Conservation (phyloP, 1,140 invertebrate genomes). For the Wiebesia pumilae region DNA sequence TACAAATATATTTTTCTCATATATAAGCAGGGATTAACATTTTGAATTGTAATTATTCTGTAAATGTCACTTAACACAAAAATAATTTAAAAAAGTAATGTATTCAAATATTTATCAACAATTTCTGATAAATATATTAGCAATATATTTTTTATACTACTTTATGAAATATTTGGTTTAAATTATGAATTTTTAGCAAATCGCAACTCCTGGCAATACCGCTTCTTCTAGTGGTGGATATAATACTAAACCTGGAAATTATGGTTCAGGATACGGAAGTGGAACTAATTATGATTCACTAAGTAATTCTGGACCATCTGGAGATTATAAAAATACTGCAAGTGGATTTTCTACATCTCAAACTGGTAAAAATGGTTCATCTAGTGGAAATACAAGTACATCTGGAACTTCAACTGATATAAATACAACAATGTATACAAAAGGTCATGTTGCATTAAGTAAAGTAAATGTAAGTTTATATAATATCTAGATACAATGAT, state of each 20-base stretch:
- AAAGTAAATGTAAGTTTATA: conserved; percentile 82
- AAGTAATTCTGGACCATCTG: conserved; percentile 75
- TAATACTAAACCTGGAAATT: conserved; percentile 79
- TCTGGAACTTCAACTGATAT: conserved; percentile 79
- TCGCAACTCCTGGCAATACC: conserved; percentile 80
- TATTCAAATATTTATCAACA: too few relatives aligned
- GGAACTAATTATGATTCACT: conserved; percentile 81
- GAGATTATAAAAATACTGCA: conserved; percentile 70
- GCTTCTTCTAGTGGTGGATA: conserved; percentile 79
- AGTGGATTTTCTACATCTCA: conserved; percentile 71
- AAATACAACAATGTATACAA: conserved; percentile 82
- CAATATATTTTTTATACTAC: too few relatives aligned
- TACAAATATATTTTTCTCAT: too few relatives aligned
- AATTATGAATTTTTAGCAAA: conserved; percentile 79
- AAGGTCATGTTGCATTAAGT: conserved; percentile 82
- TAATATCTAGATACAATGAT: too few relatives aligned
- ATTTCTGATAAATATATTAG: too few relatives aligned
- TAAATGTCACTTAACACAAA: too few relatives aligned
- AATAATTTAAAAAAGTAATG: too few relatives aligned
- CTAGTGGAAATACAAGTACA: conserved; percentile 72
- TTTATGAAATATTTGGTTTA: too few relatives aligned
- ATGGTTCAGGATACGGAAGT: conserved; percentile 79
- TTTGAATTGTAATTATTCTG: too few relatives aligned
- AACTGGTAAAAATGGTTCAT: conserved; percentile 73
- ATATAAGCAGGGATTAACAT: too few relatives aligned